A percentile compares a stretch with the other conserved stretches of the same genome.
These are phyloP conservation scores for Drosophila mauritiana DNA, from an alignment of 1,140 invertebrate species.

Conservation along the genomic window DNA sequence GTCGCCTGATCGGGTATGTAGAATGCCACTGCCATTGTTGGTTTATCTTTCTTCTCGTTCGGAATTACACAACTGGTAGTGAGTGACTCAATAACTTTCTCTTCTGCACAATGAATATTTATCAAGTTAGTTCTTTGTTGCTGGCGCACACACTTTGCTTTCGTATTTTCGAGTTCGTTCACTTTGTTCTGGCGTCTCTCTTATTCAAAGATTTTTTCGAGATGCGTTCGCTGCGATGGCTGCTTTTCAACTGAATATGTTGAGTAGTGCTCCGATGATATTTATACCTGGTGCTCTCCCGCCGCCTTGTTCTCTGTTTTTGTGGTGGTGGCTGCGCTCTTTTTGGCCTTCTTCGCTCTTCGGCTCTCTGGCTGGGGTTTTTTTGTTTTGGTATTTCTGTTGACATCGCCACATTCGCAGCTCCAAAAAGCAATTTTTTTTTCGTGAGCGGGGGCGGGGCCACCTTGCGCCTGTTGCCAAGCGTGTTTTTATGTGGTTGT, in stretches of 20 bases:
- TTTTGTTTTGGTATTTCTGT: conserved; percentile 83
- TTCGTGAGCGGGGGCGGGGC: conserved; percentile 42
- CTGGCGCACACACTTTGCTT: conserved; percentile 42
- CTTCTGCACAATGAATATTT: conserved; percentile 70
- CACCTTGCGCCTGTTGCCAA: conserved; percentile 78
- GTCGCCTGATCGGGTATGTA: conserved; percentile 76
- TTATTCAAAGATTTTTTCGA: conserved; percentile 8
- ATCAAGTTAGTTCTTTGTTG: conserved; percentile 65
- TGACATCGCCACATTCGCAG: conserved; percentile 80
- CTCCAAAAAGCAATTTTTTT: conserved; percentile 38
- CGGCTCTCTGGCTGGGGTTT: conserved; percentile 25
- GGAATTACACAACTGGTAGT: conserved; percentile 74
- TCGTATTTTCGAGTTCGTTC: conserved; percentile 61
- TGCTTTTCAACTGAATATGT: conserved; percentile 52
- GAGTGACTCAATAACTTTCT: conserved; percentile 79
- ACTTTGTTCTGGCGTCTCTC: conserved; percentile 50
- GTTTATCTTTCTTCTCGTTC: conserved; percentile 46
- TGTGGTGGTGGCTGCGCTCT: conserved; percentile 27
- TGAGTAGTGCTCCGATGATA: conserved; percentile 27
- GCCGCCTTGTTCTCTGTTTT: conserved; percentile 2
- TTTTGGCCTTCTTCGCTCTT: conserved; percentile 15
- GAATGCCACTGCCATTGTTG: conserved; percentile 75
- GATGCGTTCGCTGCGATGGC: conserved; percentile 45
- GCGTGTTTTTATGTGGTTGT: conserved; percentile 24
- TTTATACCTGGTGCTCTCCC: conserved; percentile 60